Conservation (phyloP, 2,797 vertebrate genomes). For the Oreonectes daqikongensis region DNA sequence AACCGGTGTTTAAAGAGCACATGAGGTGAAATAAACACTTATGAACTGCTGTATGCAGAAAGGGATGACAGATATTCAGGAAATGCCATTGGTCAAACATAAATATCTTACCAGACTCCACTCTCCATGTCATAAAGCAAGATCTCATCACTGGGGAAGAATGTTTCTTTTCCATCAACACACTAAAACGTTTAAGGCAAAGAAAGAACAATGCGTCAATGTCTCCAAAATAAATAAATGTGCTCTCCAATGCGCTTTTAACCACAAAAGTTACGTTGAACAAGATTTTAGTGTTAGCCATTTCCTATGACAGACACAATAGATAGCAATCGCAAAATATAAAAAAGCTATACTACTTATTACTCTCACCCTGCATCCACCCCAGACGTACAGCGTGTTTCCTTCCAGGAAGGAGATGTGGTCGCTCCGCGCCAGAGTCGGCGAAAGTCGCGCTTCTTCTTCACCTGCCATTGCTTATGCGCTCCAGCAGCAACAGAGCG, state of each 20-base stretch:
- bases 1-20: background rate
- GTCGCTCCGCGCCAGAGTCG: slow-evolving; percentile 82
- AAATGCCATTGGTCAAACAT: background rate
- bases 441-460: slow-evolving; percentile 65
- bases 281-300: too few species aligned
- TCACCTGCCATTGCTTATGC: slow-evolving; percentile 40
- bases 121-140: slow-evolving; percentile 91
- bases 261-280: background rate
- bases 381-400: slow-evolving; percentile 87
- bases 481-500: background rate
- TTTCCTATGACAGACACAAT: background rate
- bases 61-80: background rate
- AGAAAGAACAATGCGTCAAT: background rate
- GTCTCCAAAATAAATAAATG: background rate
- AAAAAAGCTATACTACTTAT: background rate
- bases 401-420: slow-evolving; percentile 86
- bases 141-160: slow-evolving; percentile 89
- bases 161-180: slow-evolving; percentile 83
- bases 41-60: background rate
- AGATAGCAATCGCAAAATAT: background rate
- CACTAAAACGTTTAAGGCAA: slow-evolving; percentile 72
- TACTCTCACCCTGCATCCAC: slow-evolving; percentile 88
- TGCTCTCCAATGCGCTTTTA: background rate
- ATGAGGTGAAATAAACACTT: background rate
- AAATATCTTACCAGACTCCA: slow-evolving; percentile 83